Base-by-base conservation (phyloP, 2,888 invertebrate genomes). In the Eupeodes latifasciatus region DNA sequence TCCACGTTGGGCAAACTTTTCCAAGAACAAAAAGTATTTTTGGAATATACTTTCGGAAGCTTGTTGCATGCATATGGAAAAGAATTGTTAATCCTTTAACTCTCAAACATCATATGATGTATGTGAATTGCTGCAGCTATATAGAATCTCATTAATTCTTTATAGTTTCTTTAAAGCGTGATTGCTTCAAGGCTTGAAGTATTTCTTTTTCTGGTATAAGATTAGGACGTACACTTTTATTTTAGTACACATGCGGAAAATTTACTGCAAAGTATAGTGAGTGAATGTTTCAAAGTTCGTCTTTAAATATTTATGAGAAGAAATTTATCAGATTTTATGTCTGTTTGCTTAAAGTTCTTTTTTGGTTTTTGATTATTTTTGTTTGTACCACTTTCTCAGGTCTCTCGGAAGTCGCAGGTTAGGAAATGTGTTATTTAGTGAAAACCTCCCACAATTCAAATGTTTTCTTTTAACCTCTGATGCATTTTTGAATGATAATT, bases 1-100 rank as follows among this genome's bases (percentile, higher is more conserved):
- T 51, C 14, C 82, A 72, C 64, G 59, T 64, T 59, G 57, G 40
- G 40, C 61, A 36, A 71, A 76, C 11, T 2, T 10, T 19, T 19
- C 19, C 19, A 14, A 10, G 34, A 34, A 14, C 14, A 36, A 0
- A 40, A 57, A 36, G 27, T 47, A 34, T 19, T 14, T 47, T 7
- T 36, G 49, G 14, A 53, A 62, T 27, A 19, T 44, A 27, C 27
- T 27, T 67, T 76, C 49, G 14, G 0, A 4, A 51, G 10, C 55
- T 40, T 10, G 16, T 16, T 49, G 36, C 44, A 40, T 69, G 75
- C 34, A n/a, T 62, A 57, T 19, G 5, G 27, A 27, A 84, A 51
- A 34, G 51, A 67, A 55, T 53, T 55, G 10, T 34, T 44, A 72
- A 78, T 51, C 64, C 27, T 40, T 53, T 12, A 51, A n/a, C 10